Evolutionary conservation across 2,113 vertebrate species (phyloP).

Genomic region (Hoplias malabaricus): DNA sequence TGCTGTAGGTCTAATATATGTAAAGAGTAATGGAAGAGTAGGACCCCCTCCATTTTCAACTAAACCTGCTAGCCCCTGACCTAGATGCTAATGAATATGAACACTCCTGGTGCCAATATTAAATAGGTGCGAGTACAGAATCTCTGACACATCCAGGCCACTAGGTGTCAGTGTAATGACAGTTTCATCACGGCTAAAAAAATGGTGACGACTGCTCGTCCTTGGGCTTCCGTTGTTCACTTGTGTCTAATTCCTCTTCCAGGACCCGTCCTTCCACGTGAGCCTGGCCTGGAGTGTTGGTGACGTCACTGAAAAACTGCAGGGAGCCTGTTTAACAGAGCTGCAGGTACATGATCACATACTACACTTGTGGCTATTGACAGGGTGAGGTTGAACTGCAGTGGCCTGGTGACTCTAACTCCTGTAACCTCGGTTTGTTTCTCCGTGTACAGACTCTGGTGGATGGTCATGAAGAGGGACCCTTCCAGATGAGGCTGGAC

Average conservation of each 20-base stretch:
- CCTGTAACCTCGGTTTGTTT: not conserved
- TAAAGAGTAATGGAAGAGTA: no score
- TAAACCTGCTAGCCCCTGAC: no score
- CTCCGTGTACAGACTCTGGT: constrained; percentile 73
- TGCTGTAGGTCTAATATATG: no score
- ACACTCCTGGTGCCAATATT: no score
- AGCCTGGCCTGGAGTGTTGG: constrained; percentile 95
- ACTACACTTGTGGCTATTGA: not conserved
- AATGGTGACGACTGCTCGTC: no score
- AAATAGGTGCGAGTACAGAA: no score
- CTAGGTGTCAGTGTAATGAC: no score
- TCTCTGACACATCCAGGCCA: no score
- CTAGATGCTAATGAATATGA: no score
- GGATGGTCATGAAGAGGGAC: constrained; percentile 81
- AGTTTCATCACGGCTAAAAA: no score
- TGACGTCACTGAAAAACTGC: constrained; percentile 70
- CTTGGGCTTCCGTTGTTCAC: not conserved
- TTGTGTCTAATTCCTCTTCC: not conserved
- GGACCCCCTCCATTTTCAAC: no score
- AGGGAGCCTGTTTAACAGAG: constrained; percentile 70
- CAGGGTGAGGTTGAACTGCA: not conserved
- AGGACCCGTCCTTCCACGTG: constrained; percentile 93
- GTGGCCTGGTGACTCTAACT: not conserved
- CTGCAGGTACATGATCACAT: constrained; percentile 79
- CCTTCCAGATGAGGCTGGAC: constrained; percentile 69